Conservation (phyloP, 2,888 invertebrate species). For the Fragum sueziense region DNA sequence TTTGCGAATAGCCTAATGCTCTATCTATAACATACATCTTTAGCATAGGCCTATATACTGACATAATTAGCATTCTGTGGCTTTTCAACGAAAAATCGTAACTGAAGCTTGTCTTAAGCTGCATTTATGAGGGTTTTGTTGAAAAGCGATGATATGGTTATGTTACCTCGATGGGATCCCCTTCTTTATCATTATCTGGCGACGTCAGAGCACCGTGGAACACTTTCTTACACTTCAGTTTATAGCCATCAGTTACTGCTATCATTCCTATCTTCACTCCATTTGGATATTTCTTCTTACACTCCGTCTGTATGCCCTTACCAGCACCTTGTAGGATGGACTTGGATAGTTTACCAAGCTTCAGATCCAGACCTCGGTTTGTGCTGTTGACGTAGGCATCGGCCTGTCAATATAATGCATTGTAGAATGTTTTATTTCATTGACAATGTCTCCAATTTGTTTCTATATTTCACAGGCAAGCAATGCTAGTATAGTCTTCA, state of each 20-base stretch:
- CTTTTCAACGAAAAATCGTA: too few species aligned
- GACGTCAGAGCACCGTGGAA: constrained; percentile 44
- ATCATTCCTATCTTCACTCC: constrained; percentile 37
- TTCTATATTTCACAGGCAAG: not conserved
- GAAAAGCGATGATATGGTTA: too few species aligned
- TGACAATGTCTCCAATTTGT: not conserved
- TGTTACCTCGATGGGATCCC: not conserved
- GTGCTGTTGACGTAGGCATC: constrained; percentile 55
- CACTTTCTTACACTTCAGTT: constrained; percentile 38
- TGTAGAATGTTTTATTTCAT: not conserved
- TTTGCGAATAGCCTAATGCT: too few species aligned
- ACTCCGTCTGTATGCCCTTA: constrained; percentile 38
- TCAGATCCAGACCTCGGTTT: constrained; percentile 14
- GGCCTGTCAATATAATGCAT: constrained; percentile 28
- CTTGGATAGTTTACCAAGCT: constrained; percentile 34
- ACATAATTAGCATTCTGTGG: too few species aligned
- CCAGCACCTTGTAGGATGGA: constrained; percentile 40
- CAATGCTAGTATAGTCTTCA: too few species aligned
- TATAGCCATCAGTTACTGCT: constrained; percentile 37
- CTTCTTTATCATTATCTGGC: constrained; percentile 13
- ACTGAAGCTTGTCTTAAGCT: too few species aligned
- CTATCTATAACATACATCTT: too few species aligned
- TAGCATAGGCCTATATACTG: too few species aligned
- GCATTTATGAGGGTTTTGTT: too few species aligned
- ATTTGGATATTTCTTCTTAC: constrained; percentile 36